Conservation (phyloP, 2,888 invertebrate genomes). For the Blomia tropicalis region DNA sequence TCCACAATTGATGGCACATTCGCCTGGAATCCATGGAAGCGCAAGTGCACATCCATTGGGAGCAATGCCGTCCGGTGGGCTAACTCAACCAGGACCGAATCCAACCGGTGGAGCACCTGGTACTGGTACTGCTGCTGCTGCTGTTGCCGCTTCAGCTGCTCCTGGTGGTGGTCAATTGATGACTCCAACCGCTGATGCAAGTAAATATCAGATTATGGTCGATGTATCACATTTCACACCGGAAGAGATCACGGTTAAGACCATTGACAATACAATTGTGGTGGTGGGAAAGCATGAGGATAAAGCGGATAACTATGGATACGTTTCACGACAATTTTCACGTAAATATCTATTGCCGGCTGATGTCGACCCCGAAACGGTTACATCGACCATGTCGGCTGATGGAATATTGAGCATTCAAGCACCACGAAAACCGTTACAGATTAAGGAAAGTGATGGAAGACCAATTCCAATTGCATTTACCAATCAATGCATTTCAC, state of each 20-base stretch:
- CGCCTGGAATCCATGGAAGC: not conserved
- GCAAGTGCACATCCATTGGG: not conserved
- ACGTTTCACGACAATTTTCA: constrained; percentile 29
- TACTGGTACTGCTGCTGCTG: too few species aligned
- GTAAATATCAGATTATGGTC: constrained; percentile 27
- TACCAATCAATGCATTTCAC: constrained; percentile 7
- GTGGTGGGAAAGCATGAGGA: constrained; percentile 30
- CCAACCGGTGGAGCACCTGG: not conserved
- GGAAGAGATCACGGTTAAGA: constrained; percentile 31
- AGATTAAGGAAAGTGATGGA: constrained; percentile 20
- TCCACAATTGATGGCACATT: constrained; percentile 16
- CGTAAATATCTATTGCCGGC: constrained; percentile 29
- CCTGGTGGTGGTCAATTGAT: not conserved
- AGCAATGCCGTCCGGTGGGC: not conserved
- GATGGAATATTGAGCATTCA: constrained; percentile 28
- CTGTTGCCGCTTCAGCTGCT: not conserved
- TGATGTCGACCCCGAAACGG: constrained; percentile 26
- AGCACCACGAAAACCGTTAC: constrained; percentile 26
- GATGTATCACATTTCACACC: constrained; percentile 31
- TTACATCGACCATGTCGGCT: constrained; percentile 29
- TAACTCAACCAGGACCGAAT: not conserved
- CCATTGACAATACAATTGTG: constrained; percentile 27
- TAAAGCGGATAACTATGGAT: constrained; percentile 30
- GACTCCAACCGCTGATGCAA: constrained; percentile 3
- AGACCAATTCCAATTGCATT: constrained; percentile 23